phyloP scores from a whole-genome alignment of 2,113 vertebrate species.

The Scomber scombrus region DNA sequence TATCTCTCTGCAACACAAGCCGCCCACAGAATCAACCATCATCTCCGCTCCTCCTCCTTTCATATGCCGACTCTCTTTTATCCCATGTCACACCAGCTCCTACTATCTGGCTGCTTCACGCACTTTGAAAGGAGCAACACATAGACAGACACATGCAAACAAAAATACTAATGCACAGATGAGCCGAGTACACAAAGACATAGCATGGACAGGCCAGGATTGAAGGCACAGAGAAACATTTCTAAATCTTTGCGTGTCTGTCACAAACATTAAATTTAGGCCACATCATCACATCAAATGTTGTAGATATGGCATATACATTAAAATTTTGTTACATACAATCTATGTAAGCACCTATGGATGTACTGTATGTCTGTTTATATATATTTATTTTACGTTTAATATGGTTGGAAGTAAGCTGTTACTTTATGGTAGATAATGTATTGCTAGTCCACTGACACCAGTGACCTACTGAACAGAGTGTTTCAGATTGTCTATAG shows the following conservation, averaged over 20 bases:
- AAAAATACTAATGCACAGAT: conserved; percentile 12
- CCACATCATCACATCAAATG: not conserved
- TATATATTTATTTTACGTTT: not conserved
- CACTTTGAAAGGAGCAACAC: conserved; percentile 36
- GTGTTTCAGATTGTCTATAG: too few relatives aligned
- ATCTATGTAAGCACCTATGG: too few relatives aligned
- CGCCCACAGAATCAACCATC: conserved; percentile 58
- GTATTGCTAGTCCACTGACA: not conserved
- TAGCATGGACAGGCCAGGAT: not conserved
- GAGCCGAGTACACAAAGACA: too few relatives aligned
- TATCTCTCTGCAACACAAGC: conserved; percentile 57
- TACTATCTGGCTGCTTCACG: conserved; percentile 37
- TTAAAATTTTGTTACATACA: too few relatives aligned
- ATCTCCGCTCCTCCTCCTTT: conserved; percentile 63
- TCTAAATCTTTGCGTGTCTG: not conserved
- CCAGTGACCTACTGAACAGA: not conserved
- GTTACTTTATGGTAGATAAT: not conserved
- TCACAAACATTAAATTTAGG: not conserved
- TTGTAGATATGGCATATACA: too few relatives aligned
- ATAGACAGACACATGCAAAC: conserved; percentile 8
- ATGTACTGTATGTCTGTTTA: not conserved
- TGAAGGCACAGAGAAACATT: not conserved
- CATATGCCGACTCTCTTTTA: conserved; percentile 61
- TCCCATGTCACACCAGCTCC: conserved; percentile 56
- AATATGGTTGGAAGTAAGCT: too few relatives aligned